Percentiles rank a stretch among this genome's conserved stretches.
These are phyloP conservation scores for Chauna torquata DNA, from an alignment of 2,113 vertebrate species.

Conservation along the genomic window DNA sequence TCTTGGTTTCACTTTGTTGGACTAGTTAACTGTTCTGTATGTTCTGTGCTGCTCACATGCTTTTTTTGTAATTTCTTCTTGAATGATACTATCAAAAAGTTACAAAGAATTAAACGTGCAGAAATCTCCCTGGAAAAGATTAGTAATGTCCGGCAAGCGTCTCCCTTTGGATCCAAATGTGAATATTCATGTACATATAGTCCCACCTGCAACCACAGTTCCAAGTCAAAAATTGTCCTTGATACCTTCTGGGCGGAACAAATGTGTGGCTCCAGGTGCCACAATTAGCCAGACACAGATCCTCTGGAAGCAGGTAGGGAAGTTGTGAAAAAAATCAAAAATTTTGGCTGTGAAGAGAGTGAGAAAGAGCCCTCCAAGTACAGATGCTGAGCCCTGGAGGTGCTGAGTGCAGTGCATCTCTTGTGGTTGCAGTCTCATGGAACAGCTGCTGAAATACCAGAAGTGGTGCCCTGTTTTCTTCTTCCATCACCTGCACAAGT, in stretches of 20 bases:
- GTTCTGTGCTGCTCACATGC: neutral
- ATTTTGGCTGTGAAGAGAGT: neutral
- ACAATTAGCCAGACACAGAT: neutral
- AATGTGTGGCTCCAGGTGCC: neutral
- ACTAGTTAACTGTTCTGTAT: neutral
- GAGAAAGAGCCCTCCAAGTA: neutral
- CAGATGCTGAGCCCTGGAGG: neutral
- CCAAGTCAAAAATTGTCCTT: neutral
- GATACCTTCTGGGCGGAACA: neutral
- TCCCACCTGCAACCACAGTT: neutral
- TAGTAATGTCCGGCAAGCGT: neutral
- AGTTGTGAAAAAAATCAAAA: neutral
- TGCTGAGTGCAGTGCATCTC: fast-evolving
- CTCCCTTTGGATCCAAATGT: neutral
- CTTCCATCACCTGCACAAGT: neutral
- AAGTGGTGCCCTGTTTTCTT: neutral
- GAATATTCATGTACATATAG: neutral
- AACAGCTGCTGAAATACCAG: neutral
- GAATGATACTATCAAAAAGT: neutral
- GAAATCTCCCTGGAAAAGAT: neutral
- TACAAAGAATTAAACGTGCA: neutral
- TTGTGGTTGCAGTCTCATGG: neutral
- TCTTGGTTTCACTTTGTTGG: constrained; percentile 29
- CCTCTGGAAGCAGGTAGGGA: neutral
- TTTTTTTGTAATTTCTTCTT: neutral